These are phyloP conservation scores for Cremastinae sp. DNA, from an alignment of 2,888 invertebrate species.

Conservation along the genomic window DNA sequence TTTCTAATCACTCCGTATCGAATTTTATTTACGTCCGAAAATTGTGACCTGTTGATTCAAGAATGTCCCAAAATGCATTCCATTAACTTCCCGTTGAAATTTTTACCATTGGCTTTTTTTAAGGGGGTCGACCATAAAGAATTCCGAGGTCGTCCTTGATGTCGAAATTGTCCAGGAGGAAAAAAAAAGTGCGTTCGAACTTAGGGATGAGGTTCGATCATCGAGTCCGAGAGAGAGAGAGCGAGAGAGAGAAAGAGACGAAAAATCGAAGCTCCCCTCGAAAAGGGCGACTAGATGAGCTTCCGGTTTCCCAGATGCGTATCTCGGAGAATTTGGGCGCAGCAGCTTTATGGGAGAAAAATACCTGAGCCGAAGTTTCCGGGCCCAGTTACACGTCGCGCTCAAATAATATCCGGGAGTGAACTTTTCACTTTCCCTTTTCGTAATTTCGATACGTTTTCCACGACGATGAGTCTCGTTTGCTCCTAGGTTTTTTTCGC, in stretches of 20 bases:
- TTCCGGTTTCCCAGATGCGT: constrained; percentile 59
- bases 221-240: constrained; percentile 21
- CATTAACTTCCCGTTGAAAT: constrained; percentile 27
- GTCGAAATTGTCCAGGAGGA: constrained; percentile 28
- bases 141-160: constrained; percentile 43
- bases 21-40: too few relatives aligned
- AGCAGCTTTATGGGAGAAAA: constrained; percentile 27
- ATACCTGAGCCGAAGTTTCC: constrained; percentile 58
- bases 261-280: constrained; percentile 28
- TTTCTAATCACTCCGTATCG: too few relatives aligned
- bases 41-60: too few relatives aligned
- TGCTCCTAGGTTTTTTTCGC: constrained; percentile 50
- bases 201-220: constrained; percentile 23
- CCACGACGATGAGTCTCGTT: too few relatives aligned
- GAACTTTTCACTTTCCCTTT: constrained; percentile 49
- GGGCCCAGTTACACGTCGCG: constrained; percentile 20
- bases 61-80: background rate
- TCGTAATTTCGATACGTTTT: background rate
- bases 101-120: constrained; percentile 49
- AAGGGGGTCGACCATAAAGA: constrained; percentile 37
- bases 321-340: constrained; percentile 50
- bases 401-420: constrained; percentile 37
- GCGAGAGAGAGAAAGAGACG: too few relatives aligned
- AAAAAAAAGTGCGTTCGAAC: constrained; percentile 19
- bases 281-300: constrained; percentile 45